Conservation (phyloP, 2,797 vertebrate genomes). For the Limnodromus scolopaceus region DNA sequence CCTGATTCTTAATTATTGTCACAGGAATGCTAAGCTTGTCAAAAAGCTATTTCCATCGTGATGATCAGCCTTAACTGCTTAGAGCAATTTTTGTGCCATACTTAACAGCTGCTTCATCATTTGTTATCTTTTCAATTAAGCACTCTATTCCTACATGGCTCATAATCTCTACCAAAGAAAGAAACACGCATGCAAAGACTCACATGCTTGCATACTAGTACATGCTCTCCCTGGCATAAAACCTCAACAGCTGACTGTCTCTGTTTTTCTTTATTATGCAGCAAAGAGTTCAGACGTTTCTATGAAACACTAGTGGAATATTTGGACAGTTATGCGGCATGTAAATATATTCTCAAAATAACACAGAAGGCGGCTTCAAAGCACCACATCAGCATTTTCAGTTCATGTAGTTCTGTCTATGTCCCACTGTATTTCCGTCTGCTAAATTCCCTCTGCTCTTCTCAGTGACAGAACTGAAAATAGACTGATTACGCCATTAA, state of each 20-base stretch:
- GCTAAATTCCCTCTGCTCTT: background rate
- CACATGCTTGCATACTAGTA: background rate
- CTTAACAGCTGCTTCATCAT: constrained; percentile 80
- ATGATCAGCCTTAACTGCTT: constrained; percentile 78
- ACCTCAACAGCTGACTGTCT: background rate
- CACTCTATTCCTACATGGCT: constrained; percentile 10
- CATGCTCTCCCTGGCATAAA: background rate
- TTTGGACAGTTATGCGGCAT: background rate
- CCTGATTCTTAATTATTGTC: constrained; percentile 83
- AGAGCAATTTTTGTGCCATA: constrained; percentile 57
- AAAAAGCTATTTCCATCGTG: constrained; percentile 79
- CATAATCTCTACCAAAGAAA: background rate
- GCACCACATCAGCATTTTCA: background rate
- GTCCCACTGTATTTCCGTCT: background rate
- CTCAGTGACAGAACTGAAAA: background rate
- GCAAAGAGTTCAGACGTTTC: background rate
- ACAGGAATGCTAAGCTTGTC: constrained; percentile 76
- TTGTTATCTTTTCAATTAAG: constrained; percentile 76
- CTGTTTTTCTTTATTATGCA: background rate
- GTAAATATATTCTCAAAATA: background rate
- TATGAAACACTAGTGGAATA: background rate
- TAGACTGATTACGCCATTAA: background rate
- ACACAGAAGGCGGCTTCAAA: background rate
- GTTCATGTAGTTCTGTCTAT: background rate
- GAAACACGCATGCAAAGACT: background rate